Conservation (phyloP, 2,888 invertebrate genomes). For the Cheilosia grossa region DNA sequence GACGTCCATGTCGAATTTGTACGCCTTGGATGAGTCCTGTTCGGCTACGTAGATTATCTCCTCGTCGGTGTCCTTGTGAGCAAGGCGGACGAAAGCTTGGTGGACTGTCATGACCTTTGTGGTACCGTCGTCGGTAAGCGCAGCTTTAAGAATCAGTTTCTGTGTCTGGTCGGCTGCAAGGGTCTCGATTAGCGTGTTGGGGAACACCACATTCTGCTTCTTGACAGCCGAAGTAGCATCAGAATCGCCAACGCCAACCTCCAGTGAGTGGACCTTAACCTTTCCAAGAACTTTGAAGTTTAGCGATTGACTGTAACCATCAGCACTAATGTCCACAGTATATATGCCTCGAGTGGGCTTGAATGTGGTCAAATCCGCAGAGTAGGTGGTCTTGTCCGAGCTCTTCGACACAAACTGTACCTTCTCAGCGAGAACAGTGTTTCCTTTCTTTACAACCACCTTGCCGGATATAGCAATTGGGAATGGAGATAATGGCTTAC, state of each 20-base stretch:
- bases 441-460: conserved; percentile 84
- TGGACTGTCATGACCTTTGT: conserved; percentile 89
- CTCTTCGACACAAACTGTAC: conserved; percentile 87
- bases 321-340: conserved; percentile 90
- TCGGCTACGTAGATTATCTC: conserved; percentile 98
- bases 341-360: conserved; percentile 94
- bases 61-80: conserved; percentile 86
- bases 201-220: conserved; percentile 89
- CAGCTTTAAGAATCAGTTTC: conserved; percentile 92
- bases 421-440: conserved; percentile 85
- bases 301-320: conserved; percentile 85
- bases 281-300: conserved; percentile 90
- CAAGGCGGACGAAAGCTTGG: conserved; percentile 93
- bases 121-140: conserved; percentile 88
- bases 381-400: conserved; percentile 88
- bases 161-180: conserved; percentile 95
- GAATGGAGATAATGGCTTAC: conserved; percentile 85
- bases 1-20: conserved; percentile 96
- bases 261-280: conserved; percentile 89
- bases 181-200: conserved; percentile 87
- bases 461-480: conserved; percentile 79
- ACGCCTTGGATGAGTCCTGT: conserved; percentile 89
- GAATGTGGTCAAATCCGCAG: conserved; percentile 89
- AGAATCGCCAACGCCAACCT: conserved; percentile 94
- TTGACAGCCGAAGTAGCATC: conserved; percentile 94